Evolutionary conservation across 2,113 vertebrate genomes (phyloP).

Genomic region (Aythya baeri): DNA sequence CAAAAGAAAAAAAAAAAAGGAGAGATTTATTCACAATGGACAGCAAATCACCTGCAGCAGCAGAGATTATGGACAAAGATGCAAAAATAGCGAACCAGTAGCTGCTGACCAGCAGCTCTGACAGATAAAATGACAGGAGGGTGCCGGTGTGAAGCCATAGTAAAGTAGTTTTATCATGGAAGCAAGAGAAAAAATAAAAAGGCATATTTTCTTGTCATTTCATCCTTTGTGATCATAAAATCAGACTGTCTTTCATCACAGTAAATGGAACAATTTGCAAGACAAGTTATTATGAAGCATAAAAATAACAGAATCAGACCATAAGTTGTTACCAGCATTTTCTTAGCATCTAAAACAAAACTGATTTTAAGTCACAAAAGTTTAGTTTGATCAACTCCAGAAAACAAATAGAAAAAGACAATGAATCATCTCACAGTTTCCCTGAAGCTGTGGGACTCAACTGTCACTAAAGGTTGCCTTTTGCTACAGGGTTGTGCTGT

Average conservation of each 20-base stretch:
- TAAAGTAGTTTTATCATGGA: not conserved
- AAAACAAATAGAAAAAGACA: conserved; percentile 52
- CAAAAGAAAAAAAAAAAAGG: not conserved
- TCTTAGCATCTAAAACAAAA: not conserved
- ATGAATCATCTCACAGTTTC: not conserved
- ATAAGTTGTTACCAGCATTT: not conserved
- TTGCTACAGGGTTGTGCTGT: not conserved
- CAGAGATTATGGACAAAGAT: not conserved
- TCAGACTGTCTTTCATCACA: not conserved
- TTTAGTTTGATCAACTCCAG: conserved; percentile 17
- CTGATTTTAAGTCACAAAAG: conserved; percentile 25
- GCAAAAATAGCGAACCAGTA: not conserved
- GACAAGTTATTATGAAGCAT: not conserved
- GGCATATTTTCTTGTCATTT: not conserved
- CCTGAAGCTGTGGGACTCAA: conserved; percentile 12
- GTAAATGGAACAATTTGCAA: not conserved
- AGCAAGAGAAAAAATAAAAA: not conserved
- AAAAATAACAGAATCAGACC: not conserved
- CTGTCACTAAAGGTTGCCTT: conserved; percentile 44
- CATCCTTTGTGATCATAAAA: not conserved
- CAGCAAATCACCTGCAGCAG: not conserved
- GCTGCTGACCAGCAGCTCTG: not conserved
- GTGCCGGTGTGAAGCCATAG: not conserved
- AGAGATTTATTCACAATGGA: not conserved
- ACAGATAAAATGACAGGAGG: not conserved